A percentile compares a stretch with the other conserved stretches of the same genome.
These are phyloP conservation scores for Polyommatus iphigenia DNA, from an alignment of 2,888 invertebrate genomes.

Conservation along the genomic window DNA sequence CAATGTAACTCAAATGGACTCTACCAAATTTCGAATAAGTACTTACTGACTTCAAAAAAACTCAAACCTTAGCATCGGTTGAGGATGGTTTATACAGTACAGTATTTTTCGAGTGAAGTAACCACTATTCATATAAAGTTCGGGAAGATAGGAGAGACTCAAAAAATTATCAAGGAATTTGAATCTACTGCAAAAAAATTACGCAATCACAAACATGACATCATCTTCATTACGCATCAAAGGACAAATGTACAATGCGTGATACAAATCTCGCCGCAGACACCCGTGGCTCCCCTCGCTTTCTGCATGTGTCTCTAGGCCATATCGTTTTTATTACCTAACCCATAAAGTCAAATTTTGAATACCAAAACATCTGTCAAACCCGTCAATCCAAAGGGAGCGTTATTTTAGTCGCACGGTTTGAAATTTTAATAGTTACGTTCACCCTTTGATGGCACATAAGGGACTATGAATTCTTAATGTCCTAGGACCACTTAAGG, in stretches of 20 bases:
- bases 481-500: constrained; percentile 36
- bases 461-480: constrained; percentile 52
- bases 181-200: not conserved
- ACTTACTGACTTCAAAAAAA: too few relatives aligned
- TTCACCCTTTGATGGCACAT: constrained; percentile 74
- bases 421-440: constrained; percentile 79
- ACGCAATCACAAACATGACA: constrained; percentile 52
- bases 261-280: constrained; percentile 68
- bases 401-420: constrained; percentile 74
- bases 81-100: too few relatives aligned
- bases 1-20: too few relatives aligned
- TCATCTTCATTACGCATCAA: constrained; percentile 51
- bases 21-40: too few relatives aligned
- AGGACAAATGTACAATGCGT: constrained; percentile 57
- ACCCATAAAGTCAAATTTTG: constrained; percentile 57
- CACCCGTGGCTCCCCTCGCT: constrained; percentile 66
- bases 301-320: constrained; percentile 63
- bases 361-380: constrained; percentile 39
- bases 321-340: constrained; percentile 45
- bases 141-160: too few relatives aligned
- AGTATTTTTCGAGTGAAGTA: too few relatives aligned
- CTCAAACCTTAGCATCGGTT: too few relatives aligned
- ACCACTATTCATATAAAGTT: too few relatives aligned
- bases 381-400: constrained; percentile 66
- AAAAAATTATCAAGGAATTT: not conserved